Evolutionary conservation across 2,797 vertebrate species (phyloP), one percentile per base, ranked within the genome.

Genomic region (Acrossocheilus wenchowensis): DNA sequence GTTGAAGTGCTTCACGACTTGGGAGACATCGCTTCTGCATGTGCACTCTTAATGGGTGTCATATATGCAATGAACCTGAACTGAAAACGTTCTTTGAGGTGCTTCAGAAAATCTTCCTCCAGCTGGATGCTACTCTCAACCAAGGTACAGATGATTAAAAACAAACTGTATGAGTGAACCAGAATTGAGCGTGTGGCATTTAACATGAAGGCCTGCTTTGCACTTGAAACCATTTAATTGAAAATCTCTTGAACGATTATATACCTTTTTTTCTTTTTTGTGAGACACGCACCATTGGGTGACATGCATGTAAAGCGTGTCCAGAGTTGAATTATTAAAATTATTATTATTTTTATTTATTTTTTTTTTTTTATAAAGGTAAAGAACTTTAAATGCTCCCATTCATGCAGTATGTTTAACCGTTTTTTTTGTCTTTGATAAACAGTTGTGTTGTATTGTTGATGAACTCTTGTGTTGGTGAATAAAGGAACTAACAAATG

Each of bases 1-100:
- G 74, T 78, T 50, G 83, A 77, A 30, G 75, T 85, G 57, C 62
- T 85, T 75, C 52, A 85, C 11, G 48, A 79, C 34, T 64, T 69
- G 30, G 50, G 74, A 26, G 34, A 73, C 62, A 43, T 69, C 14
- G 23, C 72, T 23, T 62, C 62, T 84, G 83, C 83, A 39, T 48
- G 62, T 66, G 83, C 83, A 45, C 50, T 84, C 48, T 84, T 84
- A 45, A 64, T 84, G 57, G 73, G 60, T 30, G 41, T 84, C 50
- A 26, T 26, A 78, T 84, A 84, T 39, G 57, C 83, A 52, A n/a
- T 85, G 41, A 78, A 85, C 60, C 66, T 85, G 77, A 85, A 64
- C 43, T 85, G 23, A 30, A 73, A 77, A 68, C n/a, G 2, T 78
- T 66, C 2, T 85, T 85, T 85, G 83, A 79, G 64, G 75, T 85